These are phyloP conservation scores for Drosophila barbarae DNA, from an alignment of 2,888 invertebrate species.

Conservation along the genomic window DNA sequence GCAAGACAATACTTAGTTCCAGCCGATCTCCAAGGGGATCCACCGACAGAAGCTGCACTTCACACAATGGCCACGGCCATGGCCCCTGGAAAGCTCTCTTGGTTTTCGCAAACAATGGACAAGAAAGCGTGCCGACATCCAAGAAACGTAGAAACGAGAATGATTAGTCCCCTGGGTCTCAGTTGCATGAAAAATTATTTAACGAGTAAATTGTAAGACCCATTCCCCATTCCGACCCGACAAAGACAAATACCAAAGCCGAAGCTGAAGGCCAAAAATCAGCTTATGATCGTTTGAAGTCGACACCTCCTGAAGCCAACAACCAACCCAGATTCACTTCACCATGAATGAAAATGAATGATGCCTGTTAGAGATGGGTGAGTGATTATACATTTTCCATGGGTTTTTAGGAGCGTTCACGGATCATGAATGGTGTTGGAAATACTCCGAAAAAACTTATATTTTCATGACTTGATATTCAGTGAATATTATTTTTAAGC, in stretches of 20 bases:
- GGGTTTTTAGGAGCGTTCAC: slow-evolving; percentile 15
- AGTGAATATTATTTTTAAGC: neutral
- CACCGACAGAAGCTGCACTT: slow-evolving; percentile 31
- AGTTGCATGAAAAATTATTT: slow-evolving; percentile 54
- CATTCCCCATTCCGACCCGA: slow-evolving; percentile 10
- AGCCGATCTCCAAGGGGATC: slow-evolving; percentile 19
- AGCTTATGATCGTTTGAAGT: slow-evolving; percentile 66
- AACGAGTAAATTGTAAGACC: slow-evolving; percentile 43
- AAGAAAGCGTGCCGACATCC: slow-evolving; percentile 38
- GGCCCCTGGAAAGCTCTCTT: slow-evolving; percentile 34
- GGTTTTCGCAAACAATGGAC: slow-evolving; percentile 43
- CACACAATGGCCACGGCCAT: slow-evolving; percentile 25
- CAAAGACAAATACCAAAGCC: slow-evolving; percentile 50
- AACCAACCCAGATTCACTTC: slow-evolving; percentile 24
- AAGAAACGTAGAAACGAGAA: slow-evolving; percentile 38
- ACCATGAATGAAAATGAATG: slow-evolving; percentile 46
- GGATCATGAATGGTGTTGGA: slow-evolving; percentile 15
- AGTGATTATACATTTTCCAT: slow-evolving; percentile 26
- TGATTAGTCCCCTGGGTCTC: slow-evolving; percentile 43
- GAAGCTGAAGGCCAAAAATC: slow-evolving; percentile 61
- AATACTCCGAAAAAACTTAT: neutral
- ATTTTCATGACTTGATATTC: neutral
- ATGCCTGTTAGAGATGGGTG: slow-evolving; percentile 37
- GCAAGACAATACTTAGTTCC: slow-evolving; percentile 32
- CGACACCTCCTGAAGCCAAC: slow-evolving; percentile 48